Percentiles rank a stretch among this genome's conserved stretches.
Evolutionary conservation across 2,113 vertebrate species (phyloP).

Genomic region (Picathartes gymnocephalus): DNA sequence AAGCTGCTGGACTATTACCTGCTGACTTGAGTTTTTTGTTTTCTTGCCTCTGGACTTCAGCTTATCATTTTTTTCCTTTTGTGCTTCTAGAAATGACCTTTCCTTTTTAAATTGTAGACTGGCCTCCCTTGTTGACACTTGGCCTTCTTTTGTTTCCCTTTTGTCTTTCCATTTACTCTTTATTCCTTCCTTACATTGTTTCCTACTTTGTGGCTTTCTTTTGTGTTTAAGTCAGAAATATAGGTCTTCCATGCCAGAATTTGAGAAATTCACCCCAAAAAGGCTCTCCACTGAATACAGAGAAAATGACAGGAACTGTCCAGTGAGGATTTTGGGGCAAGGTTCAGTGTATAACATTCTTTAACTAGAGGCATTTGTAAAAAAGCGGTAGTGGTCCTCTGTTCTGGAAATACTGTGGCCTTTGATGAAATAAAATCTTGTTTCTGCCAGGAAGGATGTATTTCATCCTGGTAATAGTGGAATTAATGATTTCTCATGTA

Average conservation of each 20-base stretch:
- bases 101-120: not conserved
- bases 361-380: not conserved
- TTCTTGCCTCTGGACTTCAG: not conserved
- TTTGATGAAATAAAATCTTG: not conserved
- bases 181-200: not conserved
- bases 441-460: not conserved
- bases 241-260: not conserved
- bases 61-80: not conserved
- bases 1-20: not conserved
- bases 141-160: not conserved
- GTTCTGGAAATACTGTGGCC: not conserved
- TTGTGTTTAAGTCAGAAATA: not conserved
- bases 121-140: not conserved
- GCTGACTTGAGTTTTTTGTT: not conserved
- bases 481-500: not conserved
- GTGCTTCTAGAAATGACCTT: not conserved
- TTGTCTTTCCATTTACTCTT: not conserved
- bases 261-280: not conserved
- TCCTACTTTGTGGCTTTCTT: not conserved
- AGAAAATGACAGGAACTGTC: not conserved
- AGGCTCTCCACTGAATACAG: not conserved
- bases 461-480: not conserved
- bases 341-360: not conserved
- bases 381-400: not conserved
- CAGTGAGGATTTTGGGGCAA: not conserved